These are phyloP conservation scores for Melozone crissalis DNA, from an alignment of 2,113 vertebrate genomes.

Conservation along the genomic window DNA sequence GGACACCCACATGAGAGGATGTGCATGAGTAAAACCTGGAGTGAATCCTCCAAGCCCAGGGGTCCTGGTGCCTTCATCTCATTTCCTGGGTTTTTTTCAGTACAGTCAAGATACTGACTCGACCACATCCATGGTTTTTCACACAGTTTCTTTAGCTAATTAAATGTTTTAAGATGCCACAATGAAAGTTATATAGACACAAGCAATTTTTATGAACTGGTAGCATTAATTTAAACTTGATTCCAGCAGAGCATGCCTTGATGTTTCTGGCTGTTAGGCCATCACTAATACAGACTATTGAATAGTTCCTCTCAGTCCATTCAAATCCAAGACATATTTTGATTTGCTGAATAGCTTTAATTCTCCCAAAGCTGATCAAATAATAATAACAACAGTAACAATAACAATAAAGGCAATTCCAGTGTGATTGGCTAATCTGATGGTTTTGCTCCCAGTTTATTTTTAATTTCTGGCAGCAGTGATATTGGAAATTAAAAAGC, in stretches of 20 bases:
- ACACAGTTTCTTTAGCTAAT: not conserved
- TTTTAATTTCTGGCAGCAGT: constrained; percentile 69
- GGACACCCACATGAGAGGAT: not conserved
- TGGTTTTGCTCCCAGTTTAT: constrained; percentile 56
- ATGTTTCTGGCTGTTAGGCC: constrained; percentile 37
- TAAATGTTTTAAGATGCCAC: not conserved
- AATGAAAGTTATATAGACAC: constrained; percentile 1
- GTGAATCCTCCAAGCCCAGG: rapidly evolving
- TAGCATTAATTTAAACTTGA: constrained; percentile 42
- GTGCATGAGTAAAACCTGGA: not conserved
- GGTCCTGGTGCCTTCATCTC: not conserved
- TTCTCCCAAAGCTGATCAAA: constrained; percentile 55
- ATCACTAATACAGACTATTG: not conserved
- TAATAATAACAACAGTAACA: constrained; percentile 45
- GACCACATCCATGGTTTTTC: not conserved
- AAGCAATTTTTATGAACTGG: constrained; percentile 31
- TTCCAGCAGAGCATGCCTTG: constrained; percentile 20
- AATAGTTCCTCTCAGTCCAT: constrained; percentile 30
- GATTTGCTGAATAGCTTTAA: constrained; percentile 50
- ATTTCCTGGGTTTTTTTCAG: not conserved
- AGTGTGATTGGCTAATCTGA: constrained; percentile 58
- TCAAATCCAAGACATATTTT: constrained; percentile 37
- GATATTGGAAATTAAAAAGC: constrained; percentile 65
- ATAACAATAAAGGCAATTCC: constrained; percentile 54
- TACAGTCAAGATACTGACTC: not conserved